Percentiles rank a stretch among this genome's conserved stretches.
Evolutionary conservation across 1,140 invertebrate species (phyloP).

Genomic region (Prorops nasuta): DNA sequence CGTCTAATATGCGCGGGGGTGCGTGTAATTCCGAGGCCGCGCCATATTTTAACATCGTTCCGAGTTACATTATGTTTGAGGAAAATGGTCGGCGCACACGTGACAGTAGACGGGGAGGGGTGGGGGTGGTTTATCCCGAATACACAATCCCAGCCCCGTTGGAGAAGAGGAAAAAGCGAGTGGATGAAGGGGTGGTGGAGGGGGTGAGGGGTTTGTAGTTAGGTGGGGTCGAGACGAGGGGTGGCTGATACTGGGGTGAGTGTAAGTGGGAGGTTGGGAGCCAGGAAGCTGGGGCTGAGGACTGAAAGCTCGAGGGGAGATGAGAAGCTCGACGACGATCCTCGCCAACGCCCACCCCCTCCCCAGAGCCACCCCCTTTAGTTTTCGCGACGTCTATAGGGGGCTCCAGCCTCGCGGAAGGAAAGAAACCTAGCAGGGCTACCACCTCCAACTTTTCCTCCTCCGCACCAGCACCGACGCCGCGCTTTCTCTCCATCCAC

Average conservation of each 20-base stretch:
- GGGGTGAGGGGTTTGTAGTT: background rate
- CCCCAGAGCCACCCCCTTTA: conserved; percentile 38
- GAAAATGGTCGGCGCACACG: conserved; percentile 55
- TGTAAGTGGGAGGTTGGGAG: conserved; percentile 1
- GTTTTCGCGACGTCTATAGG: conserved; percentile 42
- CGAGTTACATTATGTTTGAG: conserved; percentile 50
- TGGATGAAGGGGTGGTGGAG: background rate
- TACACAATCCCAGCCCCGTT: conserved; percentile 39
- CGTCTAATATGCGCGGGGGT: conserved; percentile 31
- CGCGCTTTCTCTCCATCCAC: background rate
- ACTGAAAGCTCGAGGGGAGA: conserved; percentile 5
- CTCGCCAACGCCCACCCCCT: conserved; percentile 46
- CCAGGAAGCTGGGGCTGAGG: conserved; percentile 1
- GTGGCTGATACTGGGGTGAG: background rate
- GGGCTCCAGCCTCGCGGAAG: conserved; percentile 7
- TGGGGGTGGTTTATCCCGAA: conserved; percentile 55
- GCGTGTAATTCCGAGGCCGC: conserved; percentile 36
- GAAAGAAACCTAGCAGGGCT: background rate
- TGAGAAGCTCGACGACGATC: conserved; percentile 30
- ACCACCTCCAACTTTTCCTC: conserved; percentile 10
- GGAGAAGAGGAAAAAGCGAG: background rate
- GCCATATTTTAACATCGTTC: conserved; percentile 52
- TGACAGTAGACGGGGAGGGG: conserved; percentile 43
- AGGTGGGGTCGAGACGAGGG: no score
- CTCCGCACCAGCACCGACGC: background rate